Percentiles rank a stretch among this genome's conserved stretches.
Evolutionary conservation across 1,140 invertebrate genomes (phyloP).

Genomic region (Trypoxylus dichotomus): DNA sequence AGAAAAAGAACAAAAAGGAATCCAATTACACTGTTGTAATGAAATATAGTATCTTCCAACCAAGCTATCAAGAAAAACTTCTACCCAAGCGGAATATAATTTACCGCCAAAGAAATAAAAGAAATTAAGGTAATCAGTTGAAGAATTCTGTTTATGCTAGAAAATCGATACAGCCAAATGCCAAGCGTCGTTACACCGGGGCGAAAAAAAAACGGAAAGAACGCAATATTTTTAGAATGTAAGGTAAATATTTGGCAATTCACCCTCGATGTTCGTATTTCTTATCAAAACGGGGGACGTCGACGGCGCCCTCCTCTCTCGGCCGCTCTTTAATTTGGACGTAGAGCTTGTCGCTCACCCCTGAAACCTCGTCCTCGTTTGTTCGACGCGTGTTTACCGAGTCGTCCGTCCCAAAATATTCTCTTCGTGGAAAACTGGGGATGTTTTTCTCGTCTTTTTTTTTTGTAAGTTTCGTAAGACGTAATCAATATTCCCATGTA

Average conservation of each 20-base stretch:
- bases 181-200: neutral
- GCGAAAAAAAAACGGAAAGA: neutral
- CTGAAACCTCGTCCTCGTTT: neutral
- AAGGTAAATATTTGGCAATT: conserved; percentile 32
- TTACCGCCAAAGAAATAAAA: neutral
- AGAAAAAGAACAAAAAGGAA: too few relatives aligned
- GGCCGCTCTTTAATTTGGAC: conserved; percentile 25
- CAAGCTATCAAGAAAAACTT: too few relatives aligned
- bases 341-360: neutral
- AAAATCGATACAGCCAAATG: conserved; percentile 2
- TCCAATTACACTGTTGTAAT: too few relatives aligned
- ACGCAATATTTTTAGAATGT: conserved; percentile 28
- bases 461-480: neutral
- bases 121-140: neutral
- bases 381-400: neutral
- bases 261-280: neutral
- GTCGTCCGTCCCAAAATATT: neutral
- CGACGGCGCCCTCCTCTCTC: too few relatives aligned
- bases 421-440: neutral
- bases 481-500: too few relatives aligned
- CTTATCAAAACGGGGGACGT: neutral
- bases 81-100: too few relatives aligned
- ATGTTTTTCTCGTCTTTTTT: neutral
- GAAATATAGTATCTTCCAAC: too few relatives aligned
- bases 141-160: neutral